Base-by-base conservation (phyloP, 2,888 invertebrate species). In the Molorchus minor region DNA sequence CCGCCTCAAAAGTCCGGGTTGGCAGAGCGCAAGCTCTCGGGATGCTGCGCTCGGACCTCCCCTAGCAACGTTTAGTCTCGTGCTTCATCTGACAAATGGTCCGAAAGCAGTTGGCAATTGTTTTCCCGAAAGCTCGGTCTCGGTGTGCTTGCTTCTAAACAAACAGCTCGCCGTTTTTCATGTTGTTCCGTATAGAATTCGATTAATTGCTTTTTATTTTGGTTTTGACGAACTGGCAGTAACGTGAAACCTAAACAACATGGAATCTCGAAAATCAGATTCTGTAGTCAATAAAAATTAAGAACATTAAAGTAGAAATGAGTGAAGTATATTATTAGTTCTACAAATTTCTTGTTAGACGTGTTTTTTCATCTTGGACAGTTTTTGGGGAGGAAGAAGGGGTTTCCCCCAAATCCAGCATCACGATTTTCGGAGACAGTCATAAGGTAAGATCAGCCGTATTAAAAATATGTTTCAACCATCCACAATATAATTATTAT, bases 341-440 rank as follows among this genome's bases (percentile, higher is more conserved):
- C 12, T 10, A 21, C 16, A 40, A 5, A 20, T 25, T 33, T 38
- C 16, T 57, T 38, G 36, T n/a, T n/a, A n/a, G n/a, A n/a, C n/a
- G n/a, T n/a, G n/a, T n/a, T 47, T 52, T 40, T 52, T 17, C 40
- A 46, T 43, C 47, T 16, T 36, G 12, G 52, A 16, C 56, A 33
- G 51, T 59, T 58, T 62, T 64, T 58, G 36, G 47, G 51, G 51
- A 55, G 33, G 35, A 54, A 30, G 46, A 66, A 21, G 76, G 75
- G 72, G 64, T 58, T 66, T 70, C 71, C 79, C 79, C 80, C 77
- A 73, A 65, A 70, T 69, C 62, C 74, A 73, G 75, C 79, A 79
- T 77, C 81, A 81, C 81, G 80, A 81, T 81, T 79, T 81, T 81
- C 72, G 80, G 80, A 70, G 81, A 80, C 70, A 79, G 76, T 67